A percentile compares a stretch with the other conserved stretches of the same genome.
Evolutionary conservation across 2,888 invertebrate species (phyloP).

Genomic region (Caenorhabditis angaria): DNA sequence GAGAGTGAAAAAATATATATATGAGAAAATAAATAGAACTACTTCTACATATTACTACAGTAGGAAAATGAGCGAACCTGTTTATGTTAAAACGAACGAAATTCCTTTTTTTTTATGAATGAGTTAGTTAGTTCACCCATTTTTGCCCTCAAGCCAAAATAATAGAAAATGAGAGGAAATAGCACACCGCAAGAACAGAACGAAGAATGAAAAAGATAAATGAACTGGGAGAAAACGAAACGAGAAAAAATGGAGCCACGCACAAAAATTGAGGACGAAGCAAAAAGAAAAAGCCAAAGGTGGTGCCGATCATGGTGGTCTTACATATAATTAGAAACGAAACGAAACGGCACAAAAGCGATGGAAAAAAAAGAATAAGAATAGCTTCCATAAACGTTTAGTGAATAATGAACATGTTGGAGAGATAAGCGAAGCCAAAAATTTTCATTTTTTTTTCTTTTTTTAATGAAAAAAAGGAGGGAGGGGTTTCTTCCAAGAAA

Average conservation of each 20-base stretch:
- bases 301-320: neutral
- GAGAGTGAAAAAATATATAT: no score
- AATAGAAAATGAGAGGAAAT: neutral
- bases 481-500: no score
- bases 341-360: neutral
- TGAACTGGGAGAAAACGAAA: neutral
- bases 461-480: no score
- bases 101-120: no score
- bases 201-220: neutral
- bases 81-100: no score
- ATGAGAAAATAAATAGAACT: no score
- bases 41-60: no score
- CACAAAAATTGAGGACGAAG: neutral
- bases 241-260: neutral
- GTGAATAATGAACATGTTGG: neutral
- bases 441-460: neutral
- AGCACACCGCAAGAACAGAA: no score
- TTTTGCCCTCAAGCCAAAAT: neutral
- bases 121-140: no score
- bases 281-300: neutral
- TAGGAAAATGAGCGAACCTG: no score
- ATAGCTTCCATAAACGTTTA: neutral
- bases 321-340: neutral
- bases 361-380: neutral
- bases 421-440: conserved; percentile 2